Evolutionary conservation across 2,888 invertebrate genomes (phyloP).

Genomic region (Lepetodrilus schrolli): DNA sequence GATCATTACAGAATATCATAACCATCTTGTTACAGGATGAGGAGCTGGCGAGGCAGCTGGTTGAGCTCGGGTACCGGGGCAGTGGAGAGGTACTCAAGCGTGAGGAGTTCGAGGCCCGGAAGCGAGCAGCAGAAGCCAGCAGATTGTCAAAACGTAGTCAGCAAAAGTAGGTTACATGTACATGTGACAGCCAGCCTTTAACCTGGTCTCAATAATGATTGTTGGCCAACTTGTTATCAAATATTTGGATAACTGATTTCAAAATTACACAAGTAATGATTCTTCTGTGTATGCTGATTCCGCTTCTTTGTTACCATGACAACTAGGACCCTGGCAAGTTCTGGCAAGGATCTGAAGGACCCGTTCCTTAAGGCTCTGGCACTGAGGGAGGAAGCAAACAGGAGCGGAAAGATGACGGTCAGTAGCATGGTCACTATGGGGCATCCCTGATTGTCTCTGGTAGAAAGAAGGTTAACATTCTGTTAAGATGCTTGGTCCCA

Average conservation of each 20-base stretch:
- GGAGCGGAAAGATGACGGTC: slow-evolving; percentile 82
- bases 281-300: no score
- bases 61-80: slow-evolving; percentile 86
- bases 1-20: no score
- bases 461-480: no score
- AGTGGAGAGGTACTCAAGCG: slow-evolving; percentile 76
- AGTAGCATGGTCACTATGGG: slow-evolving; percentile 44
- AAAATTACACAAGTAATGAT: no score
- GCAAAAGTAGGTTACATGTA: slow-evolving; percentile 68
- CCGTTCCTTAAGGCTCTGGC: slow-evolving; percentile 83
- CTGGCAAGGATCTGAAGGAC: slow-evolving; percentile 79
- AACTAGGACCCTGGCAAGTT: slow-evolving; percentile 75
- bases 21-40: slow-evolving; percentile 80
- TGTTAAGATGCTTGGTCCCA: no score
- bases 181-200: no score
- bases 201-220: no score
- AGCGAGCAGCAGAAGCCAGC: slow-evolving; percentile 75
- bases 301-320: no score
- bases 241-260: no score
- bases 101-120: slow-evolving; percentile 76
- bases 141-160: slow-evolving; percentile 74
- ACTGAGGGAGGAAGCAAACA: slow-evolving; percentile 83
- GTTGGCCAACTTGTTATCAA: no score
- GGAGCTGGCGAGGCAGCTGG: slow-evolving; percentile 82
- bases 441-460: no score